Evolutionary conservation across 2,888 invertebrate species (phyloP), one percentile per base, ranked within the genome.

Genomic region (Plebejus argus): DNA sequence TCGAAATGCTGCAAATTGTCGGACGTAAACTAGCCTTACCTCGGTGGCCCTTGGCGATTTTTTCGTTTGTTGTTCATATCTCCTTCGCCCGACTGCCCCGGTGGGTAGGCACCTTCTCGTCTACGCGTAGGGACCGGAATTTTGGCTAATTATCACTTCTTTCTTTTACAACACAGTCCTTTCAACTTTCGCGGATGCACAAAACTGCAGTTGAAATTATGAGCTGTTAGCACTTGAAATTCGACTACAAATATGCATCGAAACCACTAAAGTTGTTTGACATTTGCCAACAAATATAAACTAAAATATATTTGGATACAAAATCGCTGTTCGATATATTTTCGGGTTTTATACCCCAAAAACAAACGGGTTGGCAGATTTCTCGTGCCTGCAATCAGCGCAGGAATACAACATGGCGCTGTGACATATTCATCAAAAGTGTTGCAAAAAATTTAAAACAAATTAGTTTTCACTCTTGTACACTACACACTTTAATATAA

Each of bases 91-190:
- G 92, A 91, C 90, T 95, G 95, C 95, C 96, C 96, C 95, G 96
- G 95, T 94, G 95, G 95, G 95, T 95, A 96, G 96, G 96, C 96
- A 95, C 96, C 95, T 95, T 96, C 96, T 95, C 95, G 96, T 95
- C 96, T 96, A 95, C 95, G 96, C 95, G 96, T 96, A 94, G 96
- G 96, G 96, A 96, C 96, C 96, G 97, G 96, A 97, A 97, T 97
- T 96, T 97, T 97, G 96, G 95, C 92, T 89, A 93, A 92, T 94
- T 94, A 89, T 91, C 91, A 90, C 91, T 91, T 91, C 94, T 92
- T 89, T 93, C 92, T 93, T 92, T 93, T 91, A 93, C 90, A 94
- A 94, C 93, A 94, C 93, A 93, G 93, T 94, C 93, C 93, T 93
- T 93, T 94, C 94, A 94, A 94, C 94, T 94, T 94, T 94, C 94